These are phyloP conservation scores for Scaptomyza cyrtandrae DNA, from an alignment of 2,888 invertebrate genomes.

Conservation along the genomic window DNA sequence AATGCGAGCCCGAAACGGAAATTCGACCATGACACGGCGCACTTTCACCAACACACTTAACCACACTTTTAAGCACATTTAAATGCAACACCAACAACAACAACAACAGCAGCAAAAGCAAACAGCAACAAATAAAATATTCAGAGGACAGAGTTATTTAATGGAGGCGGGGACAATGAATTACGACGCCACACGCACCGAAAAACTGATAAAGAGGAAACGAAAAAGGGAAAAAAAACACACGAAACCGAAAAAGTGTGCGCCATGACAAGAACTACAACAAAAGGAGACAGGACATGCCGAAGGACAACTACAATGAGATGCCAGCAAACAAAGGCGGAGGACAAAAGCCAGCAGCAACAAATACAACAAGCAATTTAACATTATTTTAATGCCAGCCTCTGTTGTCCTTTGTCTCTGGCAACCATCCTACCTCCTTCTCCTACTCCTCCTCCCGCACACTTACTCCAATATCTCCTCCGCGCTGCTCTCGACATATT, in stretches of 20 bases:
- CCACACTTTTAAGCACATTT: constrained; percentile 71
- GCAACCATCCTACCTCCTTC: background rate
- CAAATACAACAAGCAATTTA: constrained; percentile 71
- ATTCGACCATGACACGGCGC: constrained; percentile 42
- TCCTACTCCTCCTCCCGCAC: background rate
- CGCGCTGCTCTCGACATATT: constrained; percentile 40
- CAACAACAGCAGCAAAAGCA: constrained; percentile 34
- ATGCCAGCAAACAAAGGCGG: constrained; percentile 57
- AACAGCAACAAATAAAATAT: constrained; percentile 53
- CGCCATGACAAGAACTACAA: constrained; percentile 41
- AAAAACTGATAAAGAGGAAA: constrained; percentile 42
- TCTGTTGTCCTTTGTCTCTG: constrained; percentile 59
- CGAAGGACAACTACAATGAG: constrained; percentile 62
- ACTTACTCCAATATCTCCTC: background rate
- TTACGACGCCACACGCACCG: constrained; percentile 65
- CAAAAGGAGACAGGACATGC: constrained; percentile 51
- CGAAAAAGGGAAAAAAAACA: constrained; percentile 7
- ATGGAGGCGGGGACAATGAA: constrained; percentile 53
- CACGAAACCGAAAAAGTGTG: constrained; percentile 18
- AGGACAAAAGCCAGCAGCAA: constrained; percentile 42
- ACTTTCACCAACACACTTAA: constrained; percentile 56
- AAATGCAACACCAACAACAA: constrained; percentile 63
- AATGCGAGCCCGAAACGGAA: constrained; percentile 35
- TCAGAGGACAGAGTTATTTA: constrained; percentile 30
- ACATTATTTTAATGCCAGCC: constrained; percentile 69